Percentiles rank a stretch among this genome's conserved stretches.
Conservation (phyloP, 2,113 vertebrate genomes). For the Micromys minutus region DNA sequence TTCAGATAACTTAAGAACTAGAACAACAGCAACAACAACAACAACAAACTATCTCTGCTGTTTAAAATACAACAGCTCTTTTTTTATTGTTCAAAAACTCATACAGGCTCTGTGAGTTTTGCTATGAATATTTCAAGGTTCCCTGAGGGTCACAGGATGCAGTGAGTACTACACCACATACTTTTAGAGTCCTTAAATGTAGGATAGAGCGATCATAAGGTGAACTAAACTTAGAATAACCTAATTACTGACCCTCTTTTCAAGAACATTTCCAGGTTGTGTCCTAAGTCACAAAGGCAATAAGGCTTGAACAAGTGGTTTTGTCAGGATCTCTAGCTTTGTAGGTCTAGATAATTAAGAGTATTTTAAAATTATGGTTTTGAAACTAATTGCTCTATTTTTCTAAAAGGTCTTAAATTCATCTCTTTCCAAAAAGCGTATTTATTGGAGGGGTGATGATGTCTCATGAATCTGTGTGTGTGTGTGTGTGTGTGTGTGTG, state of each 20-base stretch:
- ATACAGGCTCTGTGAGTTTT: background rate
- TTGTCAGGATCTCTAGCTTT: background rate
- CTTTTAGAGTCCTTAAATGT: conserved; percentile 25
- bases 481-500: background rate
- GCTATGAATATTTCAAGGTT: conserved; percentile 57
- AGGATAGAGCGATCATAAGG: background rate
- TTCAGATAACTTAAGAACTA: conserved; percentile 55
- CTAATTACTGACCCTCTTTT: background rate
- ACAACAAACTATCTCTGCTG: background rate
- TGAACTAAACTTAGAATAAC: conserved; percentile 28
- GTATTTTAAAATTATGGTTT: background rate
- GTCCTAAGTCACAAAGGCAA: background rate
- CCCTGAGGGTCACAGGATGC: background rate
- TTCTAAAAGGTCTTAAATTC: background rate
- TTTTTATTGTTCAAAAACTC: conserved; percentile 62
- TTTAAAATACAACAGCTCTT: conserved; percentile 66
- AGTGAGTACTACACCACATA: background rate
- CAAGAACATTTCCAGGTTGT: conserved; percentile 42
- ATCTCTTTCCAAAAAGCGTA: background rate
- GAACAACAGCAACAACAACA: no score
- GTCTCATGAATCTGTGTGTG: no score
- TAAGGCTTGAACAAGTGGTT: background rate
- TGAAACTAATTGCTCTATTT: background rate
- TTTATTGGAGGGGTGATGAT: background rate
- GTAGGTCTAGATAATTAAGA: background rate